Conservation (phyloP, 2,888 invertebrate species). For the Drosophila diplacantha region DNA sequence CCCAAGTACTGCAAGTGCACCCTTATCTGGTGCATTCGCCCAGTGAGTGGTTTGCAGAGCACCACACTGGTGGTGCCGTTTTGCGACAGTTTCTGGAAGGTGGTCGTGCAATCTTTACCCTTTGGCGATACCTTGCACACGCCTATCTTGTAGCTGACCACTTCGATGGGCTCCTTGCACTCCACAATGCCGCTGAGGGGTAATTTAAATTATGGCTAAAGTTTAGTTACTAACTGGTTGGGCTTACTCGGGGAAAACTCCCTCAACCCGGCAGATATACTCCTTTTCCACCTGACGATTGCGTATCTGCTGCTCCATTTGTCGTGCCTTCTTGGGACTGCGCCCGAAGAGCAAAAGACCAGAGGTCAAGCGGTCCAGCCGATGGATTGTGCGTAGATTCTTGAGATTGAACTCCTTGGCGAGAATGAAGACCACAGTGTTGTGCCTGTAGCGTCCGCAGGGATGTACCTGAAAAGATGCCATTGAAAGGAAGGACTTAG, state of each 20-base stretch:
- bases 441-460: conserved; percentile 97
- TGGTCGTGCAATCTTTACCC: conserved; percentile 95
- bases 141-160: conserved; percentile 96
- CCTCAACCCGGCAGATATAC: conserved; percentile 95
- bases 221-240: neutral
- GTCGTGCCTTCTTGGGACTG: conserved; percentile 92
- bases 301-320: conserved; percentile 96
- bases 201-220: neutral
- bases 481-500: neutral
- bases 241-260: conserved; percentile 91
- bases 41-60: conserved; percentile 95
- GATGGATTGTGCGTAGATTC: conserved; percentile 94
- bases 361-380: conserved; percentile 96
- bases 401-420: conserved; percentile 96
- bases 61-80: conserved; percentile 95
- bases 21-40: conserved; percentile 99
- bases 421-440: conserved; percentile 96
- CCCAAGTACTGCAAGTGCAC: conserved; percentile 97
- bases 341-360: conserved; percentile 93
- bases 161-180: conserved; percentile 94
- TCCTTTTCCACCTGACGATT: conserved; percentile 94
- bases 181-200: conserved; percentile 87
- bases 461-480: conserved; percentile 89
- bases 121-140: conserved; percentile 95
- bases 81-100: conserved; percentile 92